Evolutionary conservation across 2,888 invertebrate genomes (phyloP), one percentile per base, ranked within the genome.

Genomic region (Eupithecia centaureata): DNA sequence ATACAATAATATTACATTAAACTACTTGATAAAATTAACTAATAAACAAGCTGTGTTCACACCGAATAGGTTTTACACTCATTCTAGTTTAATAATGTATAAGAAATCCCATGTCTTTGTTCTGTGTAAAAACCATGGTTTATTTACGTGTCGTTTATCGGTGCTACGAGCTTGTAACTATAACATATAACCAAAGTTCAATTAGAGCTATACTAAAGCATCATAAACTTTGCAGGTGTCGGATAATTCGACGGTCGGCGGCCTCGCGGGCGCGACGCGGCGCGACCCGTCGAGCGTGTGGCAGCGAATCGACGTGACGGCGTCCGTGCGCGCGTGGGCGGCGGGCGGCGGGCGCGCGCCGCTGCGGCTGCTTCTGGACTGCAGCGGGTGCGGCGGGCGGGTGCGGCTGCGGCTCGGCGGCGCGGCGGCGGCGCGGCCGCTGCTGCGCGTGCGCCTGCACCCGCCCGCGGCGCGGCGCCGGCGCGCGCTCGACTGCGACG

Each of bases 301-400:
- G 98, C 96, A 97, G 87, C 96, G 97, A 79, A 94, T 98, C 78
- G 97, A 98, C 90, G 94, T 98, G 78, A 97, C 97, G 73, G 92
- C 94, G 70, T 96, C 96, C 60, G 97, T 97, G 68, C 95, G 95
- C 76, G 94, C 94, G 76, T 98, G 97, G 97, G 86, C 93, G 81
- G 85, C 92, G 47, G 77, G 68, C 22, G 90, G 89, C 76, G 91
- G 95, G 74, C 95, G 95, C 79, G 77, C 72, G 30, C 89, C 91
- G 76, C 94, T 98, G 77, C 95, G 96, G 64, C 93, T 98, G 67
- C 94, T 98, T 78, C 96, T 98, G 76, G 97, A 97, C 90, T 97
- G 97, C 89, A 96, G 96, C 78, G 97, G 97, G 66, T 97, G 97
- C 88, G 95, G 95, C 60, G 94, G 95, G 63, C 94, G 96, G 89